These are phyloP conservation scores for Bombyx mandarina DNA, from an alignment of 1,140 invertebrate species.

Conservation along the genomic window DNA sequence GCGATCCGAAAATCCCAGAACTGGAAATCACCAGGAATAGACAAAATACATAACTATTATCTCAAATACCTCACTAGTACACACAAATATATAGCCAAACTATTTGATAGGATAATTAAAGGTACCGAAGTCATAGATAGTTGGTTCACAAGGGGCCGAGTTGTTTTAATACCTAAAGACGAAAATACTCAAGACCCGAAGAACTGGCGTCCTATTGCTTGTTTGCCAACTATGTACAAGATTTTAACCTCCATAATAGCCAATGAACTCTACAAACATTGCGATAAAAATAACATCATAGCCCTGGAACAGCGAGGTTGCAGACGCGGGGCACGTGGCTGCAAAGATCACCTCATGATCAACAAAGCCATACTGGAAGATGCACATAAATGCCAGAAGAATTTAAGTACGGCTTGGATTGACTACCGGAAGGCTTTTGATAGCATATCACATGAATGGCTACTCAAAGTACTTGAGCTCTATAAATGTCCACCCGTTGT, in stretches of 20 bases:
- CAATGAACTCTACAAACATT: conserved; percentile 10
- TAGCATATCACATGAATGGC: conserved; percentile 10
- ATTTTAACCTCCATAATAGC: conserved; percentile 14
- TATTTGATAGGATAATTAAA: background rate
- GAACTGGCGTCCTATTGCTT: conserved; percentile 21
- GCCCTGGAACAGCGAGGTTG: conserved; percentile 19
- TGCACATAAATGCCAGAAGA: conserved; percentile 3
- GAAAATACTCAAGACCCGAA: conserved; percentile 13
- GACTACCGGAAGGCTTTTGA: conserved; percentile 17
- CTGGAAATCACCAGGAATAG: too few species aligned
- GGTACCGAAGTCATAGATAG: too few species aligned
- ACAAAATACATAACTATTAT: background rate
- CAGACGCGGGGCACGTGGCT: conserved; percentile 6
- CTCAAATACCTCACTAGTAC: too few species aligned
- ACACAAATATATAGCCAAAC: conserved; percentile 5
- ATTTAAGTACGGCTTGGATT: conserved; percentile 13
- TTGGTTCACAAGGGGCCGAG: conserved; percentile 12
- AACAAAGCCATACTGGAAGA: conserved; percentile 19
- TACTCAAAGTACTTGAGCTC: conserved; percentile 8
- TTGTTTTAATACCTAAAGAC: conserved; percentile 16
- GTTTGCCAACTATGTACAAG: conserved; percentile 21
- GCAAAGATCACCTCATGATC: conserved; percentile 23
- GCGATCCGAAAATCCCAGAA: too few species aligned
- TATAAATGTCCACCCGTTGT: conserved; percentile 8
- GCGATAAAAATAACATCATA: conserved; percentile 14